Evolutionary conservation across 2,888 invertebrate species (phyloP).

Genomic region (Phasia obesa): DNA sequence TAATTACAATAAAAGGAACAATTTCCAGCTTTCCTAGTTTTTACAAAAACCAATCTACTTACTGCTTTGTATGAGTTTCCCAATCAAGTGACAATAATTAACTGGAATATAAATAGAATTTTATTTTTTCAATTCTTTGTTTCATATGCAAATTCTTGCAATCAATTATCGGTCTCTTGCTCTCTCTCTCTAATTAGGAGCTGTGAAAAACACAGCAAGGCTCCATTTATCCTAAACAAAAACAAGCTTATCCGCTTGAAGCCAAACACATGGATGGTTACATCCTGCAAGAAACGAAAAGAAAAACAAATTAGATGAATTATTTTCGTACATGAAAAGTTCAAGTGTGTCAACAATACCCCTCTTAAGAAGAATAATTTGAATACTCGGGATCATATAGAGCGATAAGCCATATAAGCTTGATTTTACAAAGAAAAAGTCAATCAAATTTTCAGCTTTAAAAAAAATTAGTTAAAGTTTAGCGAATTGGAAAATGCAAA

Average conservation of each 20-base stretch:
- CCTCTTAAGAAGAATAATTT: constrained; percentile 19
- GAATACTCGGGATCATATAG: constrained; percentile 21
- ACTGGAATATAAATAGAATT: constrained; percentile 20
- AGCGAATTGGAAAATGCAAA: constrained; percentile 71
- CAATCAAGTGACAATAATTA: constrained; percentile 39
- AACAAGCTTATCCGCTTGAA: constrained; percentile 64
- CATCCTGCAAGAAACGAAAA: constrained; percentile 28
- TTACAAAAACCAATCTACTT: constrained; percentile 2
- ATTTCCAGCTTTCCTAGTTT: background rate
- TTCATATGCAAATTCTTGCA: constrained; percentile 64
- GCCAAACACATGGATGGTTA: constrained; percentile 37
- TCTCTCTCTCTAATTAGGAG: constrained; percentile 61
- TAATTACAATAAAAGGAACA: background rate
- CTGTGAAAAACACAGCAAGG: constrained; percentile 70
- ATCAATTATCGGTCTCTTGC: no score
- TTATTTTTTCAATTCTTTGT: background rate
- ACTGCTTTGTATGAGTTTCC: background rate
- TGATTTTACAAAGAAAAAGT: constrained; percentile 55
- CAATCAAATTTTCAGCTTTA: constrained; percentile 63
- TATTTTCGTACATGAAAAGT: constrained; percentile 16
- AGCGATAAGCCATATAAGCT: constrained; percentile 63
- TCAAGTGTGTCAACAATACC: constrained; percentile 67
- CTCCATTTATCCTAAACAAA: constrained; percentile 47
- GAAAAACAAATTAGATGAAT: constrained; percentile 51
- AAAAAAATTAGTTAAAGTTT: constrained; percentile 51